Percentiles rank a stretch among this genome's conserved stretches.
These are phyloP conservation scores for Ia io DNA, from an alignment of 2,113 vertebrate genomes.

Conservation along the genomic window DNA sequence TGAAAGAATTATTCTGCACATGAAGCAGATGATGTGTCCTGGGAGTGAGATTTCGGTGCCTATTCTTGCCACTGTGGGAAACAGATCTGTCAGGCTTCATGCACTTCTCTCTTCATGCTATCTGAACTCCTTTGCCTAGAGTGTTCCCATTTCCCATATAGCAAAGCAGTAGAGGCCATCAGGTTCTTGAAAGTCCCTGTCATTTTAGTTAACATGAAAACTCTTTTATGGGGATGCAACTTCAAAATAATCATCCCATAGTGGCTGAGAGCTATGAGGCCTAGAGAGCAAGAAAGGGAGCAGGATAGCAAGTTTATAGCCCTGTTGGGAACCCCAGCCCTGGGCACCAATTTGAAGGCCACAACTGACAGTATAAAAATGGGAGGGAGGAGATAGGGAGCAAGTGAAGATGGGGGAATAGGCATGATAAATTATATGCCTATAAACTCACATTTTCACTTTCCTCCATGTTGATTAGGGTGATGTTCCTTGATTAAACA, in stretches of 20 bases:
- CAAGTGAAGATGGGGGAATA: neutral
- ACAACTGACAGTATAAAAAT: neutral
- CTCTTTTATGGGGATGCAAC: neutral
- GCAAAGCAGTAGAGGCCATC: neutral
- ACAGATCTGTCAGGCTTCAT: neutral
- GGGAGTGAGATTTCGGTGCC: neutral
- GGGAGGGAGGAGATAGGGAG: neutral
- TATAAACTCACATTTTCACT: neutral
- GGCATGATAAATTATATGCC: constrained; percentile 10
- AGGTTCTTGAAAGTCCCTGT: neutral
- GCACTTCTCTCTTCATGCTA: neutral
- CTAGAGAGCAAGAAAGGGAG: constrained; percentile 66
- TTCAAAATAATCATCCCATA: neutral
- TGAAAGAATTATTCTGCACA: neutral
- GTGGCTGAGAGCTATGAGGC: constrained; percentile 53
- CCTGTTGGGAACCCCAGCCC: constrained; percentile 66
- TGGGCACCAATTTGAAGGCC: constrained; percentile 63
- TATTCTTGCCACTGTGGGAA: neutral
- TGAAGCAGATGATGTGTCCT: neutral
- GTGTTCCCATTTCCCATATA: neutral
- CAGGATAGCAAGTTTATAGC: constrained; percentile 57
- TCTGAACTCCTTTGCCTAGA: neutral
- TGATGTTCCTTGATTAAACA: neutral
- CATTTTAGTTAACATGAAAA: neutral
- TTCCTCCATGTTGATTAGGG: neutral